These are phyloP conservation scores for Neosilurus hyrtlii DNA, from an alignment of 2,797 vertebrate genomes.

Conservation along the genomic window DNA sequence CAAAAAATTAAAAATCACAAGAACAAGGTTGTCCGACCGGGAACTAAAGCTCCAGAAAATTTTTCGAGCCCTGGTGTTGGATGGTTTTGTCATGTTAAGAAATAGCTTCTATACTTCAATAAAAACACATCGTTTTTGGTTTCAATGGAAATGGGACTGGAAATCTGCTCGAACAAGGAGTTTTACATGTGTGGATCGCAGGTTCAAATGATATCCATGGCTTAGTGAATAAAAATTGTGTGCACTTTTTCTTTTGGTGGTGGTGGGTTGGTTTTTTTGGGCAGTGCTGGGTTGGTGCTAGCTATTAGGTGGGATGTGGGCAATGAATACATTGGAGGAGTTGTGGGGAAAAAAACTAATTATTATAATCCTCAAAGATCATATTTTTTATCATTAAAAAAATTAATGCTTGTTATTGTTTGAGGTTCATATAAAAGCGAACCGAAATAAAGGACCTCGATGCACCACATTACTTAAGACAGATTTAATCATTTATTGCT, in stretches of 20 bases:
- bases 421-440: background rate
- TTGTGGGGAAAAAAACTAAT: too few relatives aligned
- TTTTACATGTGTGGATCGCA: too few relatives aligned
- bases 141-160: background rate
- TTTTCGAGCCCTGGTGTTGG: too few relatives aligned
- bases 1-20: too few relatives aligned
- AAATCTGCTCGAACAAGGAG: background rate
- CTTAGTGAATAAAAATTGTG: too few relatives aligned
- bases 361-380: too few relatives aligned
- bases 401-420: background rate
- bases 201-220: background rate
- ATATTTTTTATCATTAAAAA: background rate
- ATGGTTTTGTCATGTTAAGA: background rate
- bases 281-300: background rate
- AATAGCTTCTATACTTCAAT: background rate
- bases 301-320: too few relatives aligned
- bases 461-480: constrained; percentile 56
- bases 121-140: background rate
- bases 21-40: too few relatives aligned
- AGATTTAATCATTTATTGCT: constrained; percentile 20
- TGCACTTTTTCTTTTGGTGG: background rate
- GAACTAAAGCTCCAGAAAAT: too few relatives aligned
- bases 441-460: constrained; percentile 37
- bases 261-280: background rate
- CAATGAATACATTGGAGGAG: background rate